phyloP scores from a whole-genome alignment of 1,140 invertebrate species.

The Brachionus rubens region DNA sequence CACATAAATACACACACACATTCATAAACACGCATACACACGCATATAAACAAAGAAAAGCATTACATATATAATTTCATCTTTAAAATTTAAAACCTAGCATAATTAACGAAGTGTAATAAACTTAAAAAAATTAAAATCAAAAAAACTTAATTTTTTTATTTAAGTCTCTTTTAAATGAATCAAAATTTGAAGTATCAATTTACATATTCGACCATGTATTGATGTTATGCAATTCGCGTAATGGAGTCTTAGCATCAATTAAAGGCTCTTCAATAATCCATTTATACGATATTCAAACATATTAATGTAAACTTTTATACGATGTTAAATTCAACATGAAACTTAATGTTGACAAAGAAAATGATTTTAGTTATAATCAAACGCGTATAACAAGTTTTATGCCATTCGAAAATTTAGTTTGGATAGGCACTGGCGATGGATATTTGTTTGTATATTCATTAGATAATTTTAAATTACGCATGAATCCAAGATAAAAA shows the following conservation, averaged over 20 bases:
- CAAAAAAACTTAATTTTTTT: slow-evolving; percentile 40
- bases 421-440: slow-evolving; percentile 64
- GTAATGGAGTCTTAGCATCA: slow-evolving; percentile 62
- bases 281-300: slow-evolving; percentile 62
- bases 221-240: slow-evolving; percentile 52
- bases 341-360: slow-evolving; percentile 49
- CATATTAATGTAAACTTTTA: slow-evolving; percentile 60
- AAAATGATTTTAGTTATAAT: slow-evolving; percentile 58
- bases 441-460: slow-evolving; percentile 63
- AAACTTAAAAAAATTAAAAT: not conserved
- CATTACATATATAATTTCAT: too few relatives aligned
- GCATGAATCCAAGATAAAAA: slow-evolving; percentile 47
- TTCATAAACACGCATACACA: too few relatives aligned
- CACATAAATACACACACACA: too few relatives aligned
- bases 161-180: slow-evolving; percentile 60
- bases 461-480: slow-evolving; percentile 48
- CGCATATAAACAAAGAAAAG: too few relatives aligned
- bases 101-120: slow-evolving; percentile 13
- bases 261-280: slow-evolving; percentile 62
- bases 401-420: slow-evolving; percentile 56
- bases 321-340: slow-evolving; percentile 55
- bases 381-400: slow-evolving; percentile 59
- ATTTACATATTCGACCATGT: slow-evolving; percentile 59
- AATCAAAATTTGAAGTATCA: slow-evolving; percentile 62
- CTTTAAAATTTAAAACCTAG: too few relatives aligned